A percentile compares a stretch with the other conserved stretches of the same genome.
These are phyloP conservation scores for Drymodes brunneopygia DNA, from an alignment of 2,113 vertebrate genomes.

Conservation along the genomic window DNA sequence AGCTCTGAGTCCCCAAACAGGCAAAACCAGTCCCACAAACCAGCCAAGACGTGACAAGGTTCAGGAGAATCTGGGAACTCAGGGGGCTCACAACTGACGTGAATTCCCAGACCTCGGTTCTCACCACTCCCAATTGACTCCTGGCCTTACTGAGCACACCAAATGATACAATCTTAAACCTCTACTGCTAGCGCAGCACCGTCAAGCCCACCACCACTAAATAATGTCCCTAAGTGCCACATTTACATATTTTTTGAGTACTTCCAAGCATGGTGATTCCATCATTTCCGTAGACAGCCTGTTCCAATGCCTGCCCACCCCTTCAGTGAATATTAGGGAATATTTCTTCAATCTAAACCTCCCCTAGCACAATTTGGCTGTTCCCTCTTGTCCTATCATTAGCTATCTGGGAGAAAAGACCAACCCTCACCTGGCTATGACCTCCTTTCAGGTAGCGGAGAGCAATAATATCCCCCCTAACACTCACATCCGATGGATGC, in stretches of 20 bases:
- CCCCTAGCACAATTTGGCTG: neutral
- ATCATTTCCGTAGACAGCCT: neutral
- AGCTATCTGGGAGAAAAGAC: neutral
- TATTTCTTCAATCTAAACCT: neutral
- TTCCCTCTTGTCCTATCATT: neutral
- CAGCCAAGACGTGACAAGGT: accelerated
- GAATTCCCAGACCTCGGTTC: neutral
- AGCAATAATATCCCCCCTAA: neutral
- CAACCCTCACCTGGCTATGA: neutral
- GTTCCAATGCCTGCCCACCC: neutral
- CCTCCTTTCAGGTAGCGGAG: neutral
- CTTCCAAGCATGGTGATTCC: neutral
- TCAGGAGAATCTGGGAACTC: neutral
- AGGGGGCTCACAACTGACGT: neutral
- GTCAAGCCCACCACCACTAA: neutral
- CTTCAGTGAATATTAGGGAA: neutral
- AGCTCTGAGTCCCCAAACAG: neutral
- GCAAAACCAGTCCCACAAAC: neutral
- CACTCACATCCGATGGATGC: neutral
- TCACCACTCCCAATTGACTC: neutral
- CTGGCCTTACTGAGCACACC: neutral
- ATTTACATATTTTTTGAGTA: neutral
- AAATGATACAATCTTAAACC: neutral
- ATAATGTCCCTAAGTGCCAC: neutral
- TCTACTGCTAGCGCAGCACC: neutral